These are phyloP conservation scores for Phortica magna DNA, from an alignment of 2,888 invertebrate species.

Conservation along the genomic window DNA sequence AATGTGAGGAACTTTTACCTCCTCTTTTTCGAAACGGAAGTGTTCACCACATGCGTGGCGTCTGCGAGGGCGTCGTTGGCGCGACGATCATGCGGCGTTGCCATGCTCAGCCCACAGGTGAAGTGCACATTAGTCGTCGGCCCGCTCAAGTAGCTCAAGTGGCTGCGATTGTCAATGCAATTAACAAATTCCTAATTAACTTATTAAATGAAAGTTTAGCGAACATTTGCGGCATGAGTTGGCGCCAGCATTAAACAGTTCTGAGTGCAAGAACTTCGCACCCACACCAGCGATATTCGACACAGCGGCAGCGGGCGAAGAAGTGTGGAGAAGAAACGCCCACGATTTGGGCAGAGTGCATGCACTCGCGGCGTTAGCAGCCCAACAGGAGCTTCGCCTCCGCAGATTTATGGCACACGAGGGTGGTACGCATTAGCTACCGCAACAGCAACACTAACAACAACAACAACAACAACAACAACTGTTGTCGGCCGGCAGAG, in stretches of 20 bases:
- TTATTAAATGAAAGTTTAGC: conserved; percentile 1
- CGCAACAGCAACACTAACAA: not conserved
- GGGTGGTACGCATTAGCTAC: conserved; percentile 38
- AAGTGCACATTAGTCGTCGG: too few relatives aligned
- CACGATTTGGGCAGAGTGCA: not conserved
- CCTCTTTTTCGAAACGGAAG: too few relatives aligned
- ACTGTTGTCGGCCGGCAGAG: not conserved
- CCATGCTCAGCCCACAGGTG: too few relatives aligned
- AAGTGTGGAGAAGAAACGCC: not conserved
- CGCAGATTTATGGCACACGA: conserved; percentile 74
- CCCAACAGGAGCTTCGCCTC: conserved; percentile 59
- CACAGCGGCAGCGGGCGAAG: too few relatives aligned
- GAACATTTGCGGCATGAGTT: not conserved
- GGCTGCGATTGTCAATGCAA: not conserved
- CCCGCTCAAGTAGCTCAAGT: not conserved
- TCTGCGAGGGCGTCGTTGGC: too few relatives aligned
- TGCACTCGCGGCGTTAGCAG: conserved; percentile 44
- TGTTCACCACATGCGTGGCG: too few relatives aligned
- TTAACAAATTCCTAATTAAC: not conserved
- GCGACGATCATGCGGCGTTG: too few relatives aligned
- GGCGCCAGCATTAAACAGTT: conserved; percentile 8
- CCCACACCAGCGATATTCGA: not conserved
- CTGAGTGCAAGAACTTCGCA: not conserved
- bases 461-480: not conserved
- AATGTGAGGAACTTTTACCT: too few relatives aligned